These are phyloP conservation scores for Puffinus mauretanicus DNA, from an alignment of 2,113 vertebrate species.

Conservation along the genomic window DNA sequence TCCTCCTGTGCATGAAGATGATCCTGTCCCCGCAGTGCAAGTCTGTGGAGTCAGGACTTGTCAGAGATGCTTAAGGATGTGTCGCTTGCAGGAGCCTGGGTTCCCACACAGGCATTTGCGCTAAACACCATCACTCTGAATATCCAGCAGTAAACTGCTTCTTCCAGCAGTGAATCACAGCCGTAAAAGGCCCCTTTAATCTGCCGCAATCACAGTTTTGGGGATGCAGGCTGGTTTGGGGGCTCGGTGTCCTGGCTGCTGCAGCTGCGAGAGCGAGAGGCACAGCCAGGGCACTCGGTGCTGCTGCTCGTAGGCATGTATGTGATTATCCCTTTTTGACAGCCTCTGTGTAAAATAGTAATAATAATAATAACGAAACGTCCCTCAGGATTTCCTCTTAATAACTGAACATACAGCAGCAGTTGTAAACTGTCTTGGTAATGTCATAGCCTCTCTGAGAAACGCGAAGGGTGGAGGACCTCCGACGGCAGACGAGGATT, in stretches of 20 bases:
- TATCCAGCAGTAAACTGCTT: neutral
- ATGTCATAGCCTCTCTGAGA: conserved; percentile 23
- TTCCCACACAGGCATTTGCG: neutral
- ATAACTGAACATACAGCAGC: neutral
- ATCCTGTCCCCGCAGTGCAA: neutral
- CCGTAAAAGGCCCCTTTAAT: accelerated
- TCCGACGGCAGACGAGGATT: neutral
- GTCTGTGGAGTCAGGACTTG: neutral
- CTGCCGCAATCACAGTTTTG: neutral
- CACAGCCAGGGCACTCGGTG: accelerated
- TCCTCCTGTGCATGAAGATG: neutral
- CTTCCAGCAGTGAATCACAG: neutral
- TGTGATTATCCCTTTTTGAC: neutral
- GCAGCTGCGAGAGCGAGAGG: accelerated
- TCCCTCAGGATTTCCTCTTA: conserved; percentile 14
- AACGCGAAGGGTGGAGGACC: neutral
- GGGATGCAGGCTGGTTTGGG: neutral
- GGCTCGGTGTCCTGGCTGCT: neutral
- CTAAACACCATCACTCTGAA: neutral
- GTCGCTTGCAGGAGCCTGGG: accelerated
- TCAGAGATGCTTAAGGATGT: conserved; percentile 17
- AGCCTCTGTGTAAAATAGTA: neutral
- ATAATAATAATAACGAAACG: neutral
- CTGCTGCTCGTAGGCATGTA: neutral
- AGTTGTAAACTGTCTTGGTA: conserved; percentile 26